Conservation (phyloP, 2,113 vertebrate genomes). For the Euleptes europaea region DNA sequence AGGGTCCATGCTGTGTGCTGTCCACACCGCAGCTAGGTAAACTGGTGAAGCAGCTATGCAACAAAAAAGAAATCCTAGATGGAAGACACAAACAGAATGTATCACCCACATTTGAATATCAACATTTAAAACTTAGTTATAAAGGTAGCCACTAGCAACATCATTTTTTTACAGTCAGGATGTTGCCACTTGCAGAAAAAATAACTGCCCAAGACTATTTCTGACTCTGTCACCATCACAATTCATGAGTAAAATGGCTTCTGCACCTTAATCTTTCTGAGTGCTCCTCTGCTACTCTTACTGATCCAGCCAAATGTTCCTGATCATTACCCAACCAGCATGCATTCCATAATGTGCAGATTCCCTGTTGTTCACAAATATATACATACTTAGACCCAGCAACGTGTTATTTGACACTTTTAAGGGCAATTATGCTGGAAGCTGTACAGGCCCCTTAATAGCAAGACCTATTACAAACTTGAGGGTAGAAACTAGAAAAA, state of each 20-base stretch:
- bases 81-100: background rate
- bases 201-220: background rate
- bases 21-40: background rate
- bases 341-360: conserved; percentile 28
- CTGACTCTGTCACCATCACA: conserved; percentile 13
- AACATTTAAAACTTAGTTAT: background rate
- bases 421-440: conserved; percentile 47
- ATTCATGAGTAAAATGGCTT: conserved; percentile 30
- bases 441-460: background rate
- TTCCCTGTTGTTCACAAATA: conserved; percentile 42
- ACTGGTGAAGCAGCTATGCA: background rate
- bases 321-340: conserved; percentile 33
- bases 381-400: conserved; percentile 31
- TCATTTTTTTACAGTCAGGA: background rate
- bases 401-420: conserved; percentile 54
- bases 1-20: background rate
- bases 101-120: background rate
- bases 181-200: background rate
- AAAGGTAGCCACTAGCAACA: background rate
- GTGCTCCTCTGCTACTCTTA: conserved; percentile 46
- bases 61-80: background rate
- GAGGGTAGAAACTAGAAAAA: background rate
- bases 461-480: background rate
- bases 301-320: conserved; percentile 31
- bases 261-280: conserved; percentile 49